These are phyloP conservation scores for Cinclus cinclus DNA, from an alignment of 2,113 vertebrate species.

Conservation along the genomic window DNA sequence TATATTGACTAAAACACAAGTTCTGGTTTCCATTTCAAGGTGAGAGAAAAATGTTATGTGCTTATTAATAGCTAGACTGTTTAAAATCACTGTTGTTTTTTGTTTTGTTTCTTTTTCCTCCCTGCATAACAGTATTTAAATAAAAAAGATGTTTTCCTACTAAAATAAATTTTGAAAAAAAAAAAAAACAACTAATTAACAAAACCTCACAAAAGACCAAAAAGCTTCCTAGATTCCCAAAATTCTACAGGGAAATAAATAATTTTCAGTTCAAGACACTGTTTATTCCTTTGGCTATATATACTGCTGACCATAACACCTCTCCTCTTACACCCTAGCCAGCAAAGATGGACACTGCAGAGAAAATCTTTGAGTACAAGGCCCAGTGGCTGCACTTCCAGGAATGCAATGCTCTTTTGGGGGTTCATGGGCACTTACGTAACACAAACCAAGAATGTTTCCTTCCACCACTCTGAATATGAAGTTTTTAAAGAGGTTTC, in stretches of 20 bases:
- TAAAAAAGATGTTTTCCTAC: background rate
- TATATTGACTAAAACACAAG: background rate
- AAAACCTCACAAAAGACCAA: no score
- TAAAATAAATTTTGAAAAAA: background rate
- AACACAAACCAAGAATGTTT: background rate
- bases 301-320: background rate
- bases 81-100: background rate
- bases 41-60: background rate
- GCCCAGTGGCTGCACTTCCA: rapidly evolving
- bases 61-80: background rate
- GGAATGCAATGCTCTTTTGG: background rate
- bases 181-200: background rate
- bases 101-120: background rate
- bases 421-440: rapidly evolving
- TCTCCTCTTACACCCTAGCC: background rate
- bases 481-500: background rate
- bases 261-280: background rate
- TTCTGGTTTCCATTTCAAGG: background rate
- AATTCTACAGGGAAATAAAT: background rate
- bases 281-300: background rate
- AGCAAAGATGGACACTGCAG: rapidly evolving
- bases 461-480: background rate
- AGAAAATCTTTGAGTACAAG: background rate
- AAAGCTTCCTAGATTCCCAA: rapidly evolving
- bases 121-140: background rate